Conservation (phyloP, 2,888 invertebrate species). For the Sinodicranocentrus sp. region DNA sequence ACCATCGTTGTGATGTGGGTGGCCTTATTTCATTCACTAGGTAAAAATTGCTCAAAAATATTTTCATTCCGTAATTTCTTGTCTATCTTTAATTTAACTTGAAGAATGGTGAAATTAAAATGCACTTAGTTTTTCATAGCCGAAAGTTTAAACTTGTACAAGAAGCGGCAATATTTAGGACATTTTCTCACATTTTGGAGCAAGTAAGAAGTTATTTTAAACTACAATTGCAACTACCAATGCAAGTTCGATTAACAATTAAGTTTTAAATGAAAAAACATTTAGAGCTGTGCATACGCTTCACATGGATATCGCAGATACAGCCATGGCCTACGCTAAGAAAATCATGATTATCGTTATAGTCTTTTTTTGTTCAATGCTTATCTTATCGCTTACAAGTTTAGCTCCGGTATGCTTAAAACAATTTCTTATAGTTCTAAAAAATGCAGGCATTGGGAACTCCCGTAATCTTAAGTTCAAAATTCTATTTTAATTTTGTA, state of each 20-base stretch:
- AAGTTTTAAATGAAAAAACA: too few species aligned
- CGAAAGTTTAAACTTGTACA: conserved; percentile 41
- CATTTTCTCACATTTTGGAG: conserved; percentile 49
- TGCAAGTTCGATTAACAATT: too few species aligned
- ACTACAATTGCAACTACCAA: too few species aligned
- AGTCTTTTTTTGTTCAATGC: background rate
- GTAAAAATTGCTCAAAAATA: too few species aligned
- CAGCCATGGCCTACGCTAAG: background rate
- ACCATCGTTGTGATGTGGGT: conserved; percentile 46
- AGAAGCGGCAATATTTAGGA: conserved; percentile 17
- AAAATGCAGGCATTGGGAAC: too few species aligned
- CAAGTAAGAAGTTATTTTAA: conserved; percentile 19
- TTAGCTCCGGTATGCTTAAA: conserved; percentile 3
- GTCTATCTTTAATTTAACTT: too few species aligned
- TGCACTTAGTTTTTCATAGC: too few species aligned
- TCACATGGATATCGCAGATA: conserved; percentile 47
- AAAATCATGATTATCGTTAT: background rate
- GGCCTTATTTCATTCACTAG: conserved; percentile 28
- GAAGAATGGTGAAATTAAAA: too few species aligned
- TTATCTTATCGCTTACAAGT: background rate
- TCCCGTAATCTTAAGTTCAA: too few species aligned
- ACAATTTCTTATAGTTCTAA: background rate
- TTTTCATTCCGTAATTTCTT: too few species aligned
- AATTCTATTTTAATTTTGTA: too few species aligned
- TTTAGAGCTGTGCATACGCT: conserved; percentile 52